A percentile compares a stretch with the other conserved stretches of the same genome.
phyloP scores from a whole-genome alignment of 2,888 invertebrate genomes.

The Diplolepis rosae region DNA sequence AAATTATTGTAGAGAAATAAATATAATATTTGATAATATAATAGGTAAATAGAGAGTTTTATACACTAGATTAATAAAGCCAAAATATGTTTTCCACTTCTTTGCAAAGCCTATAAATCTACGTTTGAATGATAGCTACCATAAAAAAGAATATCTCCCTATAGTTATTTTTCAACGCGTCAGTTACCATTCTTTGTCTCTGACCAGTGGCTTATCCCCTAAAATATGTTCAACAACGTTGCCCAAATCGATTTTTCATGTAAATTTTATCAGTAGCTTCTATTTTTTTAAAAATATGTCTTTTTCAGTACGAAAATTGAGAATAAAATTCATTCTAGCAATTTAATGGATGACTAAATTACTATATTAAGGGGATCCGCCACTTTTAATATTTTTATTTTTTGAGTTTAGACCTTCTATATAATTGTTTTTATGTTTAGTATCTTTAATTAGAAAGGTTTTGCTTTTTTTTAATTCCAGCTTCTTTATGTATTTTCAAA shows the following conservation, averaged over 20 bases:
- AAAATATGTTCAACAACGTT: not conserved
- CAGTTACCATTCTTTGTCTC: not conserved
- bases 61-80: not conserved
- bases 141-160: not conserved
- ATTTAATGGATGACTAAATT: no score
- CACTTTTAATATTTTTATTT: no score
- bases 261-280: not conserved
- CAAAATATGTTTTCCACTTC: not conserved
- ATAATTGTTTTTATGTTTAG: no score
- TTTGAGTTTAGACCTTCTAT: no score
- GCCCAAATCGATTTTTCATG: not conserved
- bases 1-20: not conserved
- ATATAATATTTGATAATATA: not conserved
- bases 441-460: no score
- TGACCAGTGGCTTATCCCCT: not conserved
- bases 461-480: no score
- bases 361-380: no score
- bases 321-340: no score
- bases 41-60: not conserved
- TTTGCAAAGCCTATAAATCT: not conserved
- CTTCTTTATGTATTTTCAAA: no score
- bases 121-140: not conserved
- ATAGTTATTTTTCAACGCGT: not conserved
- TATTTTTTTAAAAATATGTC: not conserved
- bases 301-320: not conserved